Conservation (phyloP, 2,797 vertebrate genomes). For the Esox masquinongy region DNA sequence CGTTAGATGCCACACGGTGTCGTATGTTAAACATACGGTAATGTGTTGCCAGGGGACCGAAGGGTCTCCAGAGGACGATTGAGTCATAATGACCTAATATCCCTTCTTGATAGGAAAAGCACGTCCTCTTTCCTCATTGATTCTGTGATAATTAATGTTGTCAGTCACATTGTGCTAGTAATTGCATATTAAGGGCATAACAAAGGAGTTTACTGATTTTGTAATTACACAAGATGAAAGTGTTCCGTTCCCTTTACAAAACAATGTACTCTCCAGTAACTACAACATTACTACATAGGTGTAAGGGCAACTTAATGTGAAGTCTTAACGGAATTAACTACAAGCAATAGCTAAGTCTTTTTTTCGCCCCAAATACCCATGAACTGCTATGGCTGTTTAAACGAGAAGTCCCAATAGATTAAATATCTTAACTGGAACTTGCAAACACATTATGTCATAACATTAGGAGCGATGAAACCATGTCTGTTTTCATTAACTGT, state of each 20-base stretch:
- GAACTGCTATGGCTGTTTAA: neutral
- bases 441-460: slow-evolving; percentile 2
- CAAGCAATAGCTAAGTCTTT: neutral
- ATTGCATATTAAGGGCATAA: neutral
- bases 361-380: neutral
- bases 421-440: neutral
- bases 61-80: neutral
- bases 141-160: neutral
- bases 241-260: neutral
- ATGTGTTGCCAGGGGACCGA: neutral
- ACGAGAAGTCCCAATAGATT: neutral
- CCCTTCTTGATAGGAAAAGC: neutral
- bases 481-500: neutral
- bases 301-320: neutral
- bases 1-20: too few species aligned
- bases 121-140: neutral
- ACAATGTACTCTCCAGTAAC: too few species aligned
- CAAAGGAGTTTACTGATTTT: neutral
- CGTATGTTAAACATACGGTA: neutral
- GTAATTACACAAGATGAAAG: neutral
- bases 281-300: too few species aligned
- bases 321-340: neutral
- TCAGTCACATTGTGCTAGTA: neutral
- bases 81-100: neutral
- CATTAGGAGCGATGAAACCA: neutral